Percentiles rank a stretch among this genome's conserved stretches.
Conservation (phyloP, 2,888 invertebrate species). For the Apamea monoglypha region DNA sequence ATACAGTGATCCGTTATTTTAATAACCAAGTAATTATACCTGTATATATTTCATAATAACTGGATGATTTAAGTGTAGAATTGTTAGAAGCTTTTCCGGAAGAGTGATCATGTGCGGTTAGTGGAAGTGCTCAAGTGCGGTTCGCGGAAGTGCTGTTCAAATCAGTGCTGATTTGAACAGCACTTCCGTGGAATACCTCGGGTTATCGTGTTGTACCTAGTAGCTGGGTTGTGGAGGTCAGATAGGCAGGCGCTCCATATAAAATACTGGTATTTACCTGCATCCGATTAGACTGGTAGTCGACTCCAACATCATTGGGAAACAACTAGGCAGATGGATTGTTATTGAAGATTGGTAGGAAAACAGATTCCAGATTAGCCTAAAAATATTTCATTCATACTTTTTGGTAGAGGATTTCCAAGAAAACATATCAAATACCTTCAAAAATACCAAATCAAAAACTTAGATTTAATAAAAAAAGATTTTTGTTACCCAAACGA, state of each 20-base stretch:
- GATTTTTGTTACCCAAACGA: constrained; percentile 31
- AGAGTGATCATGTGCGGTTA: not conserved
- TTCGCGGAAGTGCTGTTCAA: too few species aligned
- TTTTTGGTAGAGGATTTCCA: not conserved
- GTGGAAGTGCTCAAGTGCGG: too few species aligned
- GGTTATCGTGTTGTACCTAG: too few species aligned
- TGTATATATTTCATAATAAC: not conserved
- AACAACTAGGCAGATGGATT: not conserved
- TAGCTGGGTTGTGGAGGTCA: not conserved
- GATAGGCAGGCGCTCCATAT: not conserved
- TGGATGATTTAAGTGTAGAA: not conserved
- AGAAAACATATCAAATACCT: not conserved
- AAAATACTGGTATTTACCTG: not conserved
- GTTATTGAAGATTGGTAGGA: too few species aligned
- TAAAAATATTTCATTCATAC: not conserved
- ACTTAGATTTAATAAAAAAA: constrained; percentile 21
- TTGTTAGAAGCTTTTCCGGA: not conserved
- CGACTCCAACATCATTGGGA: too few species aligned
- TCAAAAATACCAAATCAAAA: not conserved
- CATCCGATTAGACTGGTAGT: too few species aligned
- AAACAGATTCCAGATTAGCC: too few species aligned
- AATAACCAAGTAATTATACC: constrained; percentile 29
- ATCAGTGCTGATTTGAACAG: too few species aligned
- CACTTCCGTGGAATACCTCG: too few species aligned
- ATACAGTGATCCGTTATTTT: constrained; percentile 42